Percentiles rank a stretch among this genome's conserved stretches.
These are phyloP conservation scores for Mylabris phalerata DNA, from an alignment of 1,140 invertebrate species.

Conservation along the genomic window DNA sequence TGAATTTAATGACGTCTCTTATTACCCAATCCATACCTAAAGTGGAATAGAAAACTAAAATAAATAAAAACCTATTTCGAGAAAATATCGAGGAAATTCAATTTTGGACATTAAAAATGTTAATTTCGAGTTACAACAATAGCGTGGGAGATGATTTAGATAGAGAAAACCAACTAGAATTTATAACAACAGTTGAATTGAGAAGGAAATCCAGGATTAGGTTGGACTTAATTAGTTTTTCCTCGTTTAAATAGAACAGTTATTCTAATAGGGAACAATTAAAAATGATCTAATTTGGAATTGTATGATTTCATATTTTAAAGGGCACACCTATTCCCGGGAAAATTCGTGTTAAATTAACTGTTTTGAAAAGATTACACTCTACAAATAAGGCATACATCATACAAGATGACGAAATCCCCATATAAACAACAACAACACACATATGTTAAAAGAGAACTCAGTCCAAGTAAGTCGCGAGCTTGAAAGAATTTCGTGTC, in stretches of 20 bases:
- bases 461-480: conserved; percentile 7
- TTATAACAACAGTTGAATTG: no score
- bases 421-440: neutral
- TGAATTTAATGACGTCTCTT: no score
- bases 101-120: no score
- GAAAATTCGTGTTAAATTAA: neutral
- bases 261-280: neutral
- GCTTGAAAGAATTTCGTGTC: neutral
- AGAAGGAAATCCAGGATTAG: conserved; percentile 4
- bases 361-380: neutral
- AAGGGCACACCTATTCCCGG: neutral
- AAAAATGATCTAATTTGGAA: neutral
- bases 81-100: no score
- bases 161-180: no score
- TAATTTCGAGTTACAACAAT: no score
- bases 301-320: no score
- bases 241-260: neutral
- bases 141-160: no score
- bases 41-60: no score
- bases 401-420: conserved; percentile 7
- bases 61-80: no score
- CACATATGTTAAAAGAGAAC: conserved; percentile 6
- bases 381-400: conserved; percentile 4
- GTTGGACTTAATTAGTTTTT: conserved; percentile 10
- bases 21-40: no score